A percentile compares a stretch with the other conserved stretches of the same genome.
These are phyloP conservation scores for Asobara japonica DNA, from an alignment of 1,140 invertebrate genomes.

Conservation along the genomic window DNA sequence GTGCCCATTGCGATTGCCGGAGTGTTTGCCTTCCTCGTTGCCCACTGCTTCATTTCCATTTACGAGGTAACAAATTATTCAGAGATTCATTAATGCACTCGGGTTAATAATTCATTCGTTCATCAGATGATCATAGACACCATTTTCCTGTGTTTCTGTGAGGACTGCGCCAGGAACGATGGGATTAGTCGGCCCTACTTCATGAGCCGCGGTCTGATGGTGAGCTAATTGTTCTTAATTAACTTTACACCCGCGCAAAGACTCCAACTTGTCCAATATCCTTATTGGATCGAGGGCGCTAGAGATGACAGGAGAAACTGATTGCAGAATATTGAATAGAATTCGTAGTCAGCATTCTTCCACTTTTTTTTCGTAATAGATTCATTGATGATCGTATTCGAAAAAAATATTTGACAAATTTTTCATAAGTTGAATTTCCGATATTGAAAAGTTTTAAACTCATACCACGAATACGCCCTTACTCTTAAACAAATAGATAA, in stretches of 20 bases:
- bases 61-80: slow-evolving; percentile 74
- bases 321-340: too few relatives aligned
- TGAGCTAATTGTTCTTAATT: slow-evolving; percentile 25
- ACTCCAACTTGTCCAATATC: too few relatives aligned
- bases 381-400: too few relatives aligned
- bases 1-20: slow-evolving; percentile 73
- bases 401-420: too few relatives aligned
- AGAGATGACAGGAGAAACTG: too few relatives aligned
- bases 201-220: slow-evolving; percentile 80
- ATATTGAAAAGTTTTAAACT: too few relatives aligned
- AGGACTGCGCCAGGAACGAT: slow-evolving; percentile 80
- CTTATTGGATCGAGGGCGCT: too few relatives aligned
- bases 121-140: slow-evolving; percentile 86
- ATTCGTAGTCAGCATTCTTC: too few relatives aligned
- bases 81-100: not conserved
- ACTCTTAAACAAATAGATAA: slow-evolving; percentile 5
- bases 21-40: slow-evolving; percentile 77
- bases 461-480: not conserved
- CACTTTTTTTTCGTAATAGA: too few relatives aligned
- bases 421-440: too few relatives aligned
- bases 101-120: slow-evolving; percentile 25
- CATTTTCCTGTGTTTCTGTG: slow-evolving; percentile 86
- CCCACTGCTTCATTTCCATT: slow-evolving; percentile 81
- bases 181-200: slow-evolving; percentile 77
- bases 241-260: not conserved